Evolutionary conservation across 2,113 vertebrate species (phyloP), one percentile per base, ranked within the genome.

Genomic region (Glaucomys volans): DNA sequence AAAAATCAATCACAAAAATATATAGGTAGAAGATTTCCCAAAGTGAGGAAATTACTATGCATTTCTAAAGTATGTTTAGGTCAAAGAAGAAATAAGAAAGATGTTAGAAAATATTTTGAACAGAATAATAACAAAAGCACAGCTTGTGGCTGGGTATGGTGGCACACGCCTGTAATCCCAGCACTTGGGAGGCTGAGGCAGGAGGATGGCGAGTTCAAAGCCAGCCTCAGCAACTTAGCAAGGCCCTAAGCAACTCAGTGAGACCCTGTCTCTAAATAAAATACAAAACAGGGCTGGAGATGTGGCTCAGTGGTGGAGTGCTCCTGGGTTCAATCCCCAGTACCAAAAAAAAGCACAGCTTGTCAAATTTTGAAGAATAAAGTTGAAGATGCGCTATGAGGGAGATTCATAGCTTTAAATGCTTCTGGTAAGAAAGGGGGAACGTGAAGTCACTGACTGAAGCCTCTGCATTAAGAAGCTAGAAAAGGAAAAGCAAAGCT

Each of bases 401-500:
- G 37, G 40, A 44, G 71, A 80, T 81, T 30, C 11, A 42, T 54
- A 40, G 8, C 44, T 88, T 76, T 90, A 40, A 72, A 42, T 81
- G 37, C 20, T 92, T 82, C 37, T 52, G 66, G n/a, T 74, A 47
- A 17, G 75, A 50, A 94, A 20, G 64, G 52, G 16, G 54, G 84
- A 66, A 30, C 62, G 6, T 76, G 67, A 81, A 88, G 44, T 72
- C 11, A 30, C 1, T 17, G 5, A 76, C 62, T 91, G 79, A 91
- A 75, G 22, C 28, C 80, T 80, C 40, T 91, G 35, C 9, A 44
- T 87, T 76, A 82, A 94, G 84, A 72, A 77, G 24, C 54, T 94
- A 54, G 59, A 11, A 90, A 76, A 86, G 72, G n/a, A n/a, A 88
- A 22, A 84, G 24, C 28, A 89, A 92, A 87, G 42, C 71, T 32